Evolutionary conservation across 2,888 invertebrate genomes (phyloP), one percentile per base, ranked within the genome.

Genomic region (Andrena bucephala): DNA sequence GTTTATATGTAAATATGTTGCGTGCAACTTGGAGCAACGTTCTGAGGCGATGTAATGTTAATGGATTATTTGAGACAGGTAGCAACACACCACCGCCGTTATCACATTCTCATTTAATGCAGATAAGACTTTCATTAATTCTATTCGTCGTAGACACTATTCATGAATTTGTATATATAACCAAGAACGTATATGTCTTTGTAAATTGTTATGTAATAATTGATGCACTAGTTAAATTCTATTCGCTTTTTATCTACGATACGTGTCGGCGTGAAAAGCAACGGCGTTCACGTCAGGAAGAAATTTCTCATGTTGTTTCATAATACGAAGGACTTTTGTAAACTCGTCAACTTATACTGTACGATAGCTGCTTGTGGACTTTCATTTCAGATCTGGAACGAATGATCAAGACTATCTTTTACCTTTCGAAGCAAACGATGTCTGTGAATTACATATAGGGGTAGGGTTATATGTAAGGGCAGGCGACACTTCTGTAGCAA

Each of bases 1-100:
- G 90, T 92, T 92, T 92, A 89, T 91, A 88, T 90, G 91, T 90
- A 88, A 90, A 90, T 90, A 91, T 91, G 90, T 91, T 91, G 92
- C 92, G 92, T 91, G 91, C 92, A 92, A 92, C 88, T 91, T 91
- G 89, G 88, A 89, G 82, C 81, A 76, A 85, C 78, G 78, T 83
- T 71, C 72, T 20, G 60, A 67, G 59, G 54, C 67, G 62, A 77
- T 79, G 68, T 63, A 62, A 83, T 72, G 66, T 78, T 62, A 29
- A 71, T 4, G 57, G 54, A 74, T 82, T 67, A 59, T 71, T 76
- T 68, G 50, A 54, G 42, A 42, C 57, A 57, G 16, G 33, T 62
- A 31, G 57, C 42, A 29, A 52, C 54, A 31, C 59, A 54, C 59
- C 16, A 57, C 57, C 60, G 31, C 42, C 57, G 48, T 76, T 77